Base-by-base conservation (phyloP, 2,888 invertebrate species). In the Ischnus inquisitorius region DNA sequence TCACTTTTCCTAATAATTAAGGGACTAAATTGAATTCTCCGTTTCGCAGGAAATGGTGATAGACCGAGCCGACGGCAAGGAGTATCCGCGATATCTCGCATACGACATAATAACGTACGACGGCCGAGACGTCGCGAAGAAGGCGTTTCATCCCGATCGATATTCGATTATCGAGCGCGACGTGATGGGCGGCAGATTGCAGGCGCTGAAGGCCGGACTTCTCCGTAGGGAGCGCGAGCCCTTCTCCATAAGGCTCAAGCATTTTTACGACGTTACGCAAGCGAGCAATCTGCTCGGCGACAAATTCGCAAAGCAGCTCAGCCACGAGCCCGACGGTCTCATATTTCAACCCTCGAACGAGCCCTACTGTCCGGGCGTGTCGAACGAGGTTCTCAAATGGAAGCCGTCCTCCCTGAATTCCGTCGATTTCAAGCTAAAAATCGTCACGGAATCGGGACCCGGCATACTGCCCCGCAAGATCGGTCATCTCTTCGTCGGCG, bases 251-350 rank as follows among this genome's bases (percentile, higher is more conserved):
- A 95, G 99, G 10, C 94, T 96, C 60, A 99, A 99, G 93, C 96
- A 97, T 28, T 99, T 99, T 94, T 99, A 97, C 97, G 97, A 97
- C 68, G 94, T 98, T 77, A 94, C 95, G 0, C 95, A 96, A 93
- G 95, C 98, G 0, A 95, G 94, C 3, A 95, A 95, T 88, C 94
- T 98, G 64, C 94, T 98, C 3, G 96, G 97, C 14, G 97, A 97
- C 62, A 97, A 98, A 91, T 99, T 99, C 94, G 96, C 97, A 0
- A 96, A 96, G 87, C 95, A 96, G 46, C 94, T 99, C 19, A 95
- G 96, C 0, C 99, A 99, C 92, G 99, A 99, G 93, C 99, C 99
- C 0, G 99, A 99, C 92, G 99, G 99, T 22, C 95, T 99, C 14
- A 98, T 99, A 90, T 99, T 99, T 93, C 99, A 99, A 92, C 99